Evolutionary conservation across 2,113 vertebrate species (phyloP).

Genomic region (Tyrannus savana): DNA sequence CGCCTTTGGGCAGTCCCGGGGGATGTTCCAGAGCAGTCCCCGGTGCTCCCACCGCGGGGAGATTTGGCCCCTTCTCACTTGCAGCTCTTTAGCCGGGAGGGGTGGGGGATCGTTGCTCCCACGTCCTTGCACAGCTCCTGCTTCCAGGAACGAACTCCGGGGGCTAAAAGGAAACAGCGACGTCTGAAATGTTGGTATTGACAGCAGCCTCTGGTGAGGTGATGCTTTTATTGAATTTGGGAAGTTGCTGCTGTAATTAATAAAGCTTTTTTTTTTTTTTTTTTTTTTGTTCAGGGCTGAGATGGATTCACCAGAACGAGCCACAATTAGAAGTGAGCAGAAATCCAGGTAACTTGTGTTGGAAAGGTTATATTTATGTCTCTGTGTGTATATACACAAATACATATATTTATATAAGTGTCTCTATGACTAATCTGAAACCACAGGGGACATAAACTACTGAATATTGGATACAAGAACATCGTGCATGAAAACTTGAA

Average conservation of each 20-base stretch:
- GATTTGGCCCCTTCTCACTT: not conserved
- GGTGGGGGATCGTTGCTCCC: not conserved
- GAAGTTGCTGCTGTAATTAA: not conserved
- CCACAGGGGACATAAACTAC: not conserved
- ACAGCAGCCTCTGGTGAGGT: not conserved
- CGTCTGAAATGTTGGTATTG: not conserved
- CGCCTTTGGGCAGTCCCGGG: fast-evolving
- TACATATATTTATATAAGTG: not conserved
- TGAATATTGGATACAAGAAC: not conserved
- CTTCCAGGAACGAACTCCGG: not conserved
- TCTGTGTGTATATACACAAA: not conserved
- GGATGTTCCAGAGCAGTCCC: not conserved
- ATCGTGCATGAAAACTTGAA: not conserved
- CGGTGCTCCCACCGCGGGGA: fast-evolving
- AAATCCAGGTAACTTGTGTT: constrained; percentile 66
- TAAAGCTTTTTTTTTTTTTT: not conserved
- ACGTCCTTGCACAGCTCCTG: not conserved
- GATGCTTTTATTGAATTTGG: not conserved
- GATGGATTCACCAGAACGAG: constrained; percentile 67
- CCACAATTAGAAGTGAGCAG: constrained; percentile 60
- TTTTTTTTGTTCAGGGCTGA: constrained; percentile 26
- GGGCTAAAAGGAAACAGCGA: not conserved
- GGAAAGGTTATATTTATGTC: not conserved
- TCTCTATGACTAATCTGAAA: not conserved
- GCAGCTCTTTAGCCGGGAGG: fast-evolving